Evolutionary conservation across 1,140 invertebrate genomes (phyloP).

Genomic region (Coelopa frigida): DNA sequence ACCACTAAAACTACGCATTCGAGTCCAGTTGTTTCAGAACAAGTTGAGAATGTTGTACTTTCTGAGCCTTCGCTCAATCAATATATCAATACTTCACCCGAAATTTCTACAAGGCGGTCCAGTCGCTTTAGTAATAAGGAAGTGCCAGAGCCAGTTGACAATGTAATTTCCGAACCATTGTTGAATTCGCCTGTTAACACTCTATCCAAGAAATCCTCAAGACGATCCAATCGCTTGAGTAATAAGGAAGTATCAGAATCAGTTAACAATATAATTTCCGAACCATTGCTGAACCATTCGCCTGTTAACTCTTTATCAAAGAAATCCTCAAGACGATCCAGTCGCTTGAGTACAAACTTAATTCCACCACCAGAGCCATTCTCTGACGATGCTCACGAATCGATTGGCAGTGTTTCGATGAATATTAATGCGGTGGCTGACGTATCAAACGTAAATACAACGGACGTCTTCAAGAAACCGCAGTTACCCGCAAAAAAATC

Average conservation of each 20-base stretch:
- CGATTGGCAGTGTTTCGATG: neutral
- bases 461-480: neutral
- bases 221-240: neutral
- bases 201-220: slow-evolving; percentile 1
- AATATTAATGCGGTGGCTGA: neutral
- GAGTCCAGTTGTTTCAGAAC: neutral
- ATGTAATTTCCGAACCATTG: neutral
- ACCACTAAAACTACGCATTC: neutral
- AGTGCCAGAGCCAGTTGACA: neutral
- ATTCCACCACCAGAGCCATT: neutral
- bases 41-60: neutral
- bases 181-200: neutral
- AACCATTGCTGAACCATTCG: too few relatives aligned
- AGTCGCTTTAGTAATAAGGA: too few relatives aligned
- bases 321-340: neutral
- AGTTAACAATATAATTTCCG: too few relatives aligned
- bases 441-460: neutral
- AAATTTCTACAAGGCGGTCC: too few relatives aligned
- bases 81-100: too few relatives aligned
- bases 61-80: neutral
- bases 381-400: neutral
- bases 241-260: neutral
- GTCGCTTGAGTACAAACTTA: neutral
- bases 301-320: too few relatives aligned
- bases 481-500: neutral